These are phyloP conservation scores for Allophyes oxyacanthae DNA, from an alignment of 2,888 invertebrate species.

Conservation along the genomic window DNA sequence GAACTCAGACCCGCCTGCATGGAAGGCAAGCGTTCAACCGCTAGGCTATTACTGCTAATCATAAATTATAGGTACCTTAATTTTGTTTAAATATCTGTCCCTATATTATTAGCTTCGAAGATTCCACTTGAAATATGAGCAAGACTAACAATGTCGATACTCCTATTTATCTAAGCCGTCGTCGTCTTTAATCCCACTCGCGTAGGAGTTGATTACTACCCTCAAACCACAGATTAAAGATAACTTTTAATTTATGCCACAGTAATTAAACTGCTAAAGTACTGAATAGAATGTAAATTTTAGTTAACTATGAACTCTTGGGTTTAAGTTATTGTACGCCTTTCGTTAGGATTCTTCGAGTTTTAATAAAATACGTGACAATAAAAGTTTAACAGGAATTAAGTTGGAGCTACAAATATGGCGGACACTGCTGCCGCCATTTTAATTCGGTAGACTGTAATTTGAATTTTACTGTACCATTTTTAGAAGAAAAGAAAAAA, in stretches of 20 bases:
- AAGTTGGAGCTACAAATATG: constrained; percentile 14
- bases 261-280: constrained; percentile 37
- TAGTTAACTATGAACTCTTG: constrained; percentile 24
- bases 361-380: constrained; percentile 67
- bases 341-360: constrained; percentile 33
- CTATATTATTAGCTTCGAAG: neutral
- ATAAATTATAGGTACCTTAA: no score
- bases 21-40: no score
- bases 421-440: constrained; percentile 1
- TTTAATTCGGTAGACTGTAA: no score
- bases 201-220: constrained; percentile 7
- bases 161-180: neutral
- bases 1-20: no score
- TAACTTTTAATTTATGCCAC: constrained; percentile 25
- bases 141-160: neutral
- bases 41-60: no score
- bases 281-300: constrained; percentile 20
- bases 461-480: no score
- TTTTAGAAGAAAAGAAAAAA: no score
- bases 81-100: no score
- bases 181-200: neutral
- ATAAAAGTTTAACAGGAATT: constrained; percentile 50
- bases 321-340: constrained; percentile 11
- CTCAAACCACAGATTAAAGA: constrained; percentile 8
- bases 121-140: neutral